Conservation (phyloP, 2,888 invertebrate species). For the Erebia palarica region DNA sequence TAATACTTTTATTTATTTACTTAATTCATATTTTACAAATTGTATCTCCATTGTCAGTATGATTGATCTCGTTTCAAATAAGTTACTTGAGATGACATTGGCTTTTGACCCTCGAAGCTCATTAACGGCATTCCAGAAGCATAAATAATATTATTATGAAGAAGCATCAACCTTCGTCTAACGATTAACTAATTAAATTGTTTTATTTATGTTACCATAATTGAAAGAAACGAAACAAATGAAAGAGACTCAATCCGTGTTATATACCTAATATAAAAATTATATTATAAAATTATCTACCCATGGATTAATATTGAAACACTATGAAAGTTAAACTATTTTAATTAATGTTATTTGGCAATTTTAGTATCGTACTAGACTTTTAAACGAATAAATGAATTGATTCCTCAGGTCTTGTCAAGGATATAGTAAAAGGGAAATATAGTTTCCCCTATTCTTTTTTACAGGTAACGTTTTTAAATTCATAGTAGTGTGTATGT, state of each 20-base stretch:
- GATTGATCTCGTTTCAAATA: not conserved
- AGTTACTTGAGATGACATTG: not conserved
- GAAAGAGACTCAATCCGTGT: not conserved
- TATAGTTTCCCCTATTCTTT: constrained; percentile 75
- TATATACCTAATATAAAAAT: not conserved
- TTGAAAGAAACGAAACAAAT: not conserved
- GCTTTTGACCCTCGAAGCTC: not conserved
- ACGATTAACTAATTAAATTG: not conserved
- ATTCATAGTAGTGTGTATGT: too few relatives aligned
- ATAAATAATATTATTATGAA: not conserved
- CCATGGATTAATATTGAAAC: not conserved
- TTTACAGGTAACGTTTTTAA: constrained; percentile 59
- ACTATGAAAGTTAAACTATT: not conserved
- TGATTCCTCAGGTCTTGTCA: constrained; percentile 63
- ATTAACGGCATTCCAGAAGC: not conserved
- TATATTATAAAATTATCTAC: not conserved
- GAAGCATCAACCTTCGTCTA: constrained; percentile 1
- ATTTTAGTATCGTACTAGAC: not conserved
- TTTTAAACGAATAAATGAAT: not conserved
- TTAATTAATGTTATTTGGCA: not conserved
- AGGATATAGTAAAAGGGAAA: constrained; percentile 74
- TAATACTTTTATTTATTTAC: not conserved
- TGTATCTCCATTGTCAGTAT: not conserved
- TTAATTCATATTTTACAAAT: not conserved
- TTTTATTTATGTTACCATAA: not conserved